Conservation (phyloP, 2,888 invertebrate species). For the Drosophila antonietae region DNA sequence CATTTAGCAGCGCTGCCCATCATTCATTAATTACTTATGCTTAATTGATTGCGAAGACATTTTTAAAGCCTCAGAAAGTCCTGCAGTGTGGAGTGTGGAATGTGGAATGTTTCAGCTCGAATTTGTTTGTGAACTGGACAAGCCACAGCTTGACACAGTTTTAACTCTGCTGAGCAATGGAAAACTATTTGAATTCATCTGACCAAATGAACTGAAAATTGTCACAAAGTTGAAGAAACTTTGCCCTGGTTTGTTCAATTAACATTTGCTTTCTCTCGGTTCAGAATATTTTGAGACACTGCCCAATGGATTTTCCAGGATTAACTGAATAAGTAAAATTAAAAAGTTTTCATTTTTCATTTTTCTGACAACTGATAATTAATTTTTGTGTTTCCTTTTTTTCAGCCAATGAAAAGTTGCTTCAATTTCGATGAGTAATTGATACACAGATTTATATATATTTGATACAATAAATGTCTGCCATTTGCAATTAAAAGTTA, state of each 20-base stretch:
- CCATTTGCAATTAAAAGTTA: conserved; percentile 1
- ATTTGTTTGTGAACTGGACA: conserved; percentile 1
- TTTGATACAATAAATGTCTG: neutral
- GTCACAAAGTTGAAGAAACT: conserved; percentile 38
- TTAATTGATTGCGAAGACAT: conserved; percentile 40
- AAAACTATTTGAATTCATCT: conserved; percentile 43
- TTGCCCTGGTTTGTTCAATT: conserved; percentile 22
- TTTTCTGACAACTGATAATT: neutral
- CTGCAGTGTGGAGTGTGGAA: neutral
- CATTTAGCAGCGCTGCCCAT: conserved; percentile 6
- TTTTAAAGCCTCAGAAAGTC: conserved; percentile 16
- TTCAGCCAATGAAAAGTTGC: neutral
- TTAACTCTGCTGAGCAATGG: conserved; percentile 2
- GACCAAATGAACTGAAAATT: conserved; percentile 31
- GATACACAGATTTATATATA: neutral
- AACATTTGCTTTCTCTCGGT: conserved; percentile 1
- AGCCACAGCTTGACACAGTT: conserved; percentile 23
- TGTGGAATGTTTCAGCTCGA: conserved; percentile 5
- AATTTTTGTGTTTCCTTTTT: neutral
- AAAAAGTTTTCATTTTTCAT: neutral
- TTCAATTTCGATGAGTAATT: neutral
- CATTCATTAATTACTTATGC: conserved; percentile 33
- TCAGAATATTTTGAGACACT: neutral
- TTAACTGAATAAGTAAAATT: neutral
- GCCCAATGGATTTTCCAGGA: conserved; percentile 3